phyloP scores from a whole-genome alignment of 2,113 vertebrate species.

The Tychaedon coryphoeus region DNA sequence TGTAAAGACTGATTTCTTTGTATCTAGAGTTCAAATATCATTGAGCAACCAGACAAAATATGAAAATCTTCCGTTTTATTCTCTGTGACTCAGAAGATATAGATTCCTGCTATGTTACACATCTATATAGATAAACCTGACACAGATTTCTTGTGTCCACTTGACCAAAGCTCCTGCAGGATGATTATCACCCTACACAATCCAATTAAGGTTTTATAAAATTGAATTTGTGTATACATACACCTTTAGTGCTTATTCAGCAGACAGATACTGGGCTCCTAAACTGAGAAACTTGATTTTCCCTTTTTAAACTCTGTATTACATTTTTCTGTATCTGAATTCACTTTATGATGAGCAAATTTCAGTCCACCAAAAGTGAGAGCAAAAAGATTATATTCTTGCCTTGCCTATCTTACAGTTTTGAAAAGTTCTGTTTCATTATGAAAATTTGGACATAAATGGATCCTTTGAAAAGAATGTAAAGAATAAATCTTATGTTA shows the following conservation, averaged over 20 bases:
- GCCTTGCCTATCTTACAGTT: background rate
- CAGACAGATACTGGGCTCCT: background rate
- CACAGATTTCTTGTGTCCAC: background rate
- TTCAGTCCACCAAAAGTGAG: background rate
- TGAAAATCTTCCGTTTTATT: background rate
- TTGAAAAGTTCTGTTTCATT: background rate
- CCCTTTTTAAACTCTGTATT: background rate
- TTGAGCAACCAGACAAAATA: background rate
- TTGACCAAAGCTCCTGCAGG: background rate
- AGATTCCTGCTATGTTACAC: background rate
- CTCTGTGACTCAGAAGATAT: background rate
- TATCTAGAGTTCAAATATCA: background rate
- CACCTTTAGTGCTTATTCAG: background rate
- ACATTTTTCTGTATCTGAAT: background rate
- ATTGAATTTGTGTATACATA: background rate
- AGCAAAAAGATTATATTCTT: background rate
- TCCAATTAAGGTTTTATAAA: background rate
- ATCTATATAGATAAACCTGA: background rate
- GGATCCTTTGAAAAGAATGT: constrained; percentile 27
- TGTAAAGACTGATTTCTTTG: background rate
- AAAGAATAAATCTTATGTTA: constrained; percentile 38
- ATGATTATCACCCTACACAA: background rate
- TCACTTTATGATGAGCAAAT: background rate
- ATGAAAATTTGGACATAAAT: constrained; percentile 44
- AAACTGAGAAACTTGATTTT: background rate